These are phyloP conservation scores for Cephus pygmeus DNA, from an alignment of 2,888 invertebrate genomes.

Conservation along the genomic window DNA sequence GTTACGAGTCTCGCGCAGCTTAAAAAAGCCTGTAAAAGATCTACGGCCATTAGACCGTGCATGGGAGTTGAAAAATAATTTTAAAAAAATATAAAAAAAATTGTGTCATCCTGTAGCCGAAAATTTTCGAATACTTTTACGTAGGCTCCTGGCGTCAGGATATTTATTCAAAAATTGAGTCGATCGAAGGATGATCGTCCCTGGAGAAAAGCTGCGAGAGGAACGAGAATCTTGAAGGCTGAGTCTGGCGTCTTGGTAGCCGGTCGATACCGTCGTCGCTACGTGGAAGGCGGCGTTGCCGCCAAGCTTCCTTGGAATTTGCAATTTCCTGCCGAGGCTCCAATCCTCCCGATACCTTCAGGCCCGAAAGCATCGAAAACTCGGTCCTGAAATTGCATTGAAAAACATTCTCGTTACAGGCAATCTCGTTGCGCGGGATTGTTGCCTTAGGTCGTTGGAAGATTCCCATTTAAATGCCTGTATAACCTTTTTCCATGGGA, in stretches of 20 bases:
- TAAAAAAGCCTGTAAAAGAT: neutral
- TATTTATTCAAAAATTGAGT: neutral
- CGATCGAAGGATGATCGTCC: neutral
- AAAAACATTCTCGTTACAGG: neutral
- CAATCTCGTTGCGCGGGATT: neutral
- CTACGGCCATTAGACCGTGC: neutral
- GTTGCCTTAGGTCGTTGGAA: neutral
- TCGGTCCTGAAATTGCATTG: neutral
- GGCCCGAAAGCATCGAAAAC: neutral
- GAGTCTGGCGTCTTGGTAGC: conserved; percentile 54
- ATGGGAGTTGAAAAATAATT: neutral
- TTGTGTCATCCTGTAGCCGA: neutral
- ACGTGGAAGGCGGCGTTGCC: conserved; percentile 53
- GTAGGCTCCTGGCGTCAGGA: neutral
- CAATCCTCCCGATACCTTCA: neutral
- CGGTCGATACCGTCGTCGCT: conserved; percentile 53
- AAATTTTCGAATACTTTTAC: neutral
- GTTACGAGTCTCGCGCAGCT: neutral
- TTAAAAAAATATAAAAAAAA: neutral
- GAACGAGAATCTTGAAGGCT: conserved; percentile 36
- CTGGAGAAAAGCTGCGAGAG: neutral
- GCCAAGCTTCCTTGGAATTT: conserved; percentile 46
- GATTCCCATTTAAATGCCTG: neutral
- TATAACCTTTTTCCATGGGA: neutral
- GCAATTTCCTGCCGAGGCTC: conserved; percentile 42